Evolutionary conservation across 1,140 invertebrate species (phyloP).

Genomic region (Pogonomyrmex barbatus): DNA sequence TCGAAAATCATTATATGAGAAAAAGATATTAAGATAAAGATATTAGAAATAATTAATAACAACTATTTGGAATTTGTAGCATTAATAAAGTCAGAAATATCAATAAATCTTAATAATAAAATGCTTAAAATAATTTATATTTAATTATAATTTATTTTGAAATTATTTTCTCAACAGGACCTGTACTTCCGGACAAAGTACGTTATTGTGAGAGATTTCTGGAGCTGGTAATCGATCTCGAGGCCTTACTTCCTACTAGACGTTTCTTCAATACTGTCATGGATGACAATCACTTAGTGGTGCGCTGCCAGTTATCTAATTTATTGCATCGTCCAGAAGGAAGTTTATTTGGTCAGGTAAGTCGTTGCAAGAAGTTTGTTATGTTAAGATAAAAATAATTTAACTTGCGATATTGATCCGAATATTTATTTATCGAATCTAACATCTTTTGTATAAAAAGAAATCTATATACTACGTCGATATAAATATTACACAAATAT

Average conservation of each 20-base stretch:
- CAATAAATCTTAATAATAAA: not conserved
- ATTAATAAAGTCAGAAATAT: not conserved
- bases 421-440: conserved; percentile 53
- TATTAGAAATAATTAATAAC: too few species aligned
- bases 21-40: too few species aligned
- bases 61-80: too few species aligned
- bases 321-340: conserved; percentile 93
- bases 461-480: conserved; percentile 51
- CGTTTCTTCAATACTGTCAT: conserved; percentile 98
- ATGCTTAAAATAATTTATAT: conserved; percentile 33
- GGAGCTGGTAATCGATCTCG: conserved; percentile 98
- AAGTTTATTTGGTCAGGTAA: conserved; percentile 95
- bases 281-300: conserved; percentile 97
- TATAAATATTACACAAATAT: conserved; percentile 72
- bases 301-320: conserved; percentile 93
- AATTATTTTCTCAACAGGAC: conserved; percentile 80
- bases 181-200: conserved; percentile 88
- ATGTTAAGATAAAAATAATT: conserved; percentile 2
- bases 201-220: conserved; percentile 98
- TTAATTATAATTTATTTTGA: conserved; percentile 32
- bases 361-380: conserved; percentile 70
- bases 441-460: conserved; percentile 63
- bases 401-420: conserved; percentile 20
- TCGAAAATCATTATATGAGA: too few species aligned
- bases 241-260: conserved; percentile 97